Percentiles rank a stretch among this genome's conserved stretches.
These are phyloP conservation scores for Vollenhovia emeryi DNA, from an alignment of 1,140 invertebrate genomes.

Conservation along the genomic window DNA sequence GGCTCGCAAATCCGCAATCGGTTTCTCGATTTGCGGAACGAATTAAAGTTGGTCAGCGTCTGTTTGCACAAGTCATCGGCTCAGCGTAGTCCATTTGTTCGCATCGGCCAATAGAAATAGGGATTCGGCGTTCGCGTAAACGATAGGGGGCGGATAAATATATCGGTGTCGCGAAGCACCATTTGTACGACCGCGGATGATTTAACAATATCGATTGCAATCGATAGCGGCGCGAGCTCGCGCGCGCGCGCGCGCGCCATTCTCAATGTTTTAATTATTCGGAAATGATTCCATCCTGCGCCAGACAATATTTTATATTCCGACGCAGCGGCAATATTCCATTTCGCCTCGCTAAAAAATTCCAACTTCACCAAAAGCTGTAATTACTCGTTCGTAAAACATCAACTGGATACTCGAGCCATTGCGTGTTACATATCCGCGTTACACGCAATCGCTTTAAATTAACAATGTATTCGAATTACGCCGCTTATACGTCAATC, in stretches of 20 bases:
- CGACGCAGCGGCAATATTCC: constrained; percentile 7
- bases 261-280: constrained; percentile 42
- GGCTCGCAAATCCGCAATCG: constrained; percentile 40
- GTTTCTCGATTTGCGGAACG: constrained; percentile 55
- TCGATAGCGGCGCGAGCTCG: constrained; percentile 35
- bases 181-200: constrained; percentile 18
- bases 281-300: constrained; percentile 36
- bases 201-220: constrained; percentile 29
- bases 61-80: constrained; percentile 46
- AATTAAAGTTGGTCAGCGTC: constrained; percentile 40
- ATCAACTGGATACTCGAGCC: constrained; percentile 38
- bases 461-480: constrained; percentile 59
- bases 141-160: constrained; percentile 11
- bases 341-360: constrained; percentile 33
- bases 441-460: constrained; percentile 55
- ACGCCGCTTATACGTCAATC: constrained; percentile 44
- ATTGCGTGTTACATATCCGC: constrained; percentile 41
- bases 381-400: constrained; percentile 46
- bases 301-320: constrained; percentile 13
- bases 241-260: neutral
- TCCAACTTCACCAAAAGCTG: constrained; percentile 15
- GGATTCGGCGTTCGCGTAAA: constrained; percentile 15
- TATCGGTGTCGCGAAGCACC: constrained; percentile 19
- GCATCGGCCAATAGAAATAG: constrained; percentile 3
- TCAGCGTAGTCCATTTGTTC: constrained; percentile 30